Base-by-base conservation (phyloP, 2,113 vertebrate genomes). In the Carassius carassius region DNA sequence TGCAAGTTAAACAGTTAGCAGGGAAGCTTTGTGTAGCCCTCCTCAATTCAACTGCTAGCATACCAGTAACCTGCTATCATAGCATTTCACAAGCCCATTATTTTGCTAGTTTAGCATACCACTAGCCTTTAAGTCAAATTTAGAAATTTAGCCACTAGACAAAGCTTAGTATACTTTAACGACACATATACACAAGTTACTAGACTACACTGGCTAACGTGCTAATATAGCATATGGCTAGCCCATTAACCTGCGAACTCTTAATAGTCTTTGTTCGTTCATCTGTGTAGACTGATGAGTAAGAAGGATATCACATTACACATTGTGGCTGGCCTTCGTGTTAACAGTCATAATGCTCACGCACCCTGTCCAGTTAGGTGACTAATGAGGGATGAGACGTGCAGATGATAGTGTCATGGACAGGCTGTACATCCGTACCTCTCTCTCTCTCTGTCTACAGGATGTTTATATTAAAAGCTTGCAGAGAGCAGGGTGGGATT, bases 351-450 rank as follows among this genome's bases (percentile, higher is more conserved):
- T n/a, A 41, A 9, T 58, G 62, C 69, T 56, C 51, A 5, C 56
- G n/a, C 75, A 74, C 21, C 54, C 76, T 51, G 78, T 49, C 70
- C 51, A 44, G 80, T n/a, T 44, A 44, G 41, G 41, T 58, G 80
- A 87, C 41, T 81, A 85, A 85, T 87, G n/a, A 81, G 84, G 70
- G 56, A 74, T 79, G 54, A 54, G 72, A 87, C 73, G n/a, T 60
- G 81, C 44, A 82, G 79, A 87, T 83, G 76, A 29, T 69, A 49
- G 76, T 88, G 69, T 73, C 56, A 37, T 84, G 69, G 69, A 77
- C 62, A 60, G 56, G 56, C 56, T 60, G 19, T 21, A 7, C 58
- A 63, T 80, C 58, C 37, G 13, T 47, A 17, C n/a, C 29, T 29
- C 29, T 29, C 29, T n/a, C 56, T 56, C 16, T 9, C 41, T 44